Evolutionary conservation across 2,888 invertebrate species (phyloP), one percentile per base, ranked within the genome.

Genomic region (Choristoneura rosaceana): DNA sequence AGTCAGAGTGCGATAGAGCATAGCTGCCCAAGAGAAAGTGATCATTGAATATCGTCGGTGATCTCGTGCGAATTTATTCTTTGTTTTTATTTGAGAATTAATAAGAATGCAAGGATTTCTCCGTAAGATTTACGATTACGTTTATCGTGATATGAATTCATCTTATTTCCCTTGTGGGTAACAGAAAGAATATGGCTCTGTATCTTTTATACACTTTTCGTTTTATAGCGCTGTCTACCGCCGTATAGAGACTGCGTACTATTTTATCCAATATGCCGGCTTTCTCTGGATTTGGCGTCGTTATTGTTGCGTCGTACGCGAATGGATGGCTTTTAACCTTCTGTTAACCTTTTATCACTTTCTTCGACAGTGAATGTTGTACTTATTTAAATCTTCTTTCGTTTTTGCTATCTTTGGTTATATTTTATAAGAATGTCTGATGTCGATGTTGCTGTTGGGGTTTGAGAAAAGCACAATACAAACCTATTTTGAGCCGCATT

Each of bases 141-240:
- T 64, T 69, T 64, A 64, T 73, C 67, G 73, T 64, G 73, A 73
- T 73, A 73, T 73, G 73, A 64, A 69, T 73, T 68, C 71, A 50
- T 73, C 59, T 73, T 73, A 73, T 73, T 69, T 73, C 73, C 73
- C 73, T 50, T 43, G 71, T 59, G 73, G 59, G 59, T 59, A 69
- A 66, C 38, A 43, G 52, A 15, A 59, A 68, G 10, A 63, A 45
- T 73, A 64, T 47, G 58, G 62, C 58, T 25, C 5, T 52, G 45
- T 38, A 41, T 68, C 47, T 71, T 68, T 71, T 71, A 63, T 71
- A 41, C 50, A 63, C 55, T 68, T 38, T 66, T 62, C 50, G 14
- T 59, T 71, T 68, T 63, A 66, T 52, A 55, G 65, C 52, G 33
- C n/a, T 45, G 41, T 67, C 33, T 64, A 52, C 61, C 15, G 61